phyloP scores from a whole-genome alignment of 1,140 invertebrate species.

The Drosophila malerkotliana region DNA sequence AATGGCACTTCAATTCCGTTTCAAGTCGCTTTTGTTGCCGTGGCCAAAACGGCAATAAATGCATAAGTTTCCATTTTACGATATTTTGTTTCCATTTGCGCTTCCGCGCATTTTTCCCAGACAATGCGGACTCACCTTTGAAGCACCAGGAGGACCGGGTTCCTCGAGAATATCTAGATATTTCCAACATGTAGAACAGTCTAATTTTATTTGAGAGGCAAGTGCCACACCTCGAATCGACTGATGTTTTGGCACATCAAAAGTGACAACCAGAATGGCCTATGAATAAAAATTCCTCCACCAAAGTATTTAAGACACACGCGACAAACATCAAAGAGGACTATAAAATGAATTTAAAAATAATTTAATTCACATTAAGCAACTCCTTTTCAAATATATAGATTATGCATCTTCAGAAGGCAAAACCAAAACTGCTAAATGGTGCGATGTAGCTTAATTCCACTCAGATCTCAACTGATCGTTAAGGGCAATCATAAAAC shows the following conservation, averaged over 20 bases:
- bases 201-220: slow-evolving; percentile 15
- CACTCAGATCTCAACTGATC: background rate
- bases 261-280: background rate
- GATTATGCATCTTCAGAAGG: too few relatives aligned
- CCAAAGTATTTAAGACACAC: background rate
- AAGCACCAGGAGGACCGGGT: slow-evolving; percentile 7
- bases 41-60: slow-evolving; percentile 70
- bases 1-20: slow-evolving; percentile 55
- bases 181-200: background rate
- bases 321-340: slow-evolving; percentile 12
- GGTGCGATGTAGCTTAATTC: background rate
- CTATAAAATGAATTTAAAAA: background rate
- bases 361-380: background rate
- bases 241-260: slow-evolving; percentile 26
- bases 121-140: slow-evolving; percentile 50
- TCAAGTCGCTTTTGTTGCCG: slow-evolving; percentile 29
- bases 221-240: background rate
- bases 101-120: slow-evolving; percentile 31
- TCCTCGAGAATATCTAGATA: background rate
- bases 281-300: too few relatives aligned
- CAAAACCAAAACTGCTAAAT: too few relatives aligned
- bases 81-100: slow-evolving; percentile 72
- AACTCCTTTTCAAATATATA: background rate
- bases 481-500: background rate
- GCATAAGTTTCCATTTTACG: slow-evolving; percentile 80